Evolutionary conservation across 2,888 invertebrate species (phyloP).

Genomic region (Cryptocephalus moraei): DNA sequence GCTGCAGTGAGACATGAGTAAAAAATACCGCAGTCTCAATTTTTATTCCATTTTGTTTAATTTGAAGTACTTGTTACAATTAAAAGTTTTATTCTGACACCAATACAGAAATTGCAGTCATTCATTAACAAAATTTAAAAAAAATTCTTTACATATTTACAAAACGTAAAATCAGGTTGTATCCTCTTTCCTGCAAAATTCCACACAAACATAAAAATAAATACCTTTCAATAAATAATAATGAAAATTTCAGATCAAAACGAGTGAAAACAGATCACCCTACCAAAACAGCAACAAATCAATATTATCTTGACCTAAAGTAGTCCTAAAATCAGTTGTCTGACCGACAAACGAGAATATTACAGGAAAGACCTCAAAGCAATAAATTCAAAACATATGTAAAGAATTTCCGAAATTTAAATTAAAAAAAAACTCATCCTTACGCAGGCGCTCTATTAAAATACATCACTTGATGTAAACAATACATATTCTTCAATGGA

Average conservation of each 20-base stretch:
- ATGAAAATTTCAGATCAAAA: too few species aligned
- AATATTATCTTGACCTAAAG: not conserved
- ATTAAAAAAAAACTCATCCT: conserved; percentile 10
- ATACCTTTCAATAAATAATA: too few species aligned
- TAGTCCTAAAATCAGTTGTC: not conserved
- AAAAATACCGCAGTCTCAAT: conserved; percentile 19
- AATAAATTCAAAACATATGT: not conserved
- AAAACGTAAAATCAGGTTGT: too few species aligned
- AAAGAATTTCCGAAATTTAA: not conserved
- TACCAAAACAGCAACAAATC: too few species aligned
- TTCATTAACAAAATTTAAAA: conserved; percentile 17
- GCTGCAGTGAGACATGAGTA: conserved; percentile 19
- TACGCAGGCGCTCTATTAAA: conserved; percentile 28
- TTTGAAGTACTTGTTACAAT: conserved; percentile 30
- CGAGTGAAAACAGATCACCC: too few species aligned
- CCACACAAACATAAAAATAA: not conserved
- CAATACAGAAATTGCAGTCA: conserved; percentile 35
- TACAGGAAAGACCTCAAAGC: not conserved
- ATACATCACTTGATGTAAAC: conserved; percentile 34
- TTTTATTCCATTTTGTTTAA: conserved; percentile 22
- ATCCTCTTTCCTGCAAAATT: not conserved
- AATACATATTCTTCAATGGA: conserved; percentile 25
- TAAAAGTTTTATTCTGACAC: conserved; percentile 36
- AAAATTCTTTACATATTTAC: conserved; percentile 1
- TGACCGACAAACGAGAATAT: not conserved